phyloP scores from a whole-genome alignment of 2,113 vertebrate species.

The Holacanthus passer region DNA sequence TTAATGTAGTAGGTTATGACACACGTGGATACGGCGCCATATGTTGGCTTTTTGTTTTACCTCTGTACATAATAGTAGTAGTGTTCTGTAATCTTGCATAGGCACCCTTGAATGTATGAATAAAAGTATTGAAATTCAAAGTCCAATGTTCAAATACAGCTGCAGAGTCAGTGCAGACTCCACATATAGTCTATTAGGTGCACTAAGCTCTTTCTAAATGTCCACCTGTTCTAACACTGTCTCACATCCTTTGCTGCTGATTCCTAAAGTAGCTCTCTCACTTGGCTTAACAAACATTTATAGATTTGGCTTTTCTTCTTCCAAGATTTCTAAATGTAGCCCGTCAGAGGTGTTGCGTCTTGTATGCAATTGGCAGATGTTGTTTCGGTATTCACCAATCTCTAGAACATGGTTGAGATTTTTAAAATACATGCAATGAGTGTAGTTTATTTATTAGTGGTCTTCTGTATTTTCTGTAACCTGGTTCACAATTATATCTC shows the following conservation, averaged over 20 bases:
- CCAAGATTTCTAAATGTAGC: slow-evolving; percentile 39
- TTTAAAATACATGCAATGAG: not conserved
- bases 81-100: not conserved
- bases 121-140: not conserved
- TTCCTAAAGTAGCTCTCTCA: slow-evolving; percentile 31
- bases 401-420: not conserved
- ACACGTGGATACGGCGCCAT: too few species aligned
- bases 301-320: slow-evolving; percentile 26
- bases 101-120: not conserved
- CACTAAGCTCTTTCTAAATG: not conserved
- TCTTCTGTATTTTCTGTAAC: not conserved
- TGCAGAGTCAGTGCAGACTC: not conserved
- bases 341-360: not conserved
- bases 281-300: slow-evolving; percentile 23
- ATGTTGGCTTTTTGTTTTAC: not conserved
- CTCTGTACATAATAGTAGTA: too few species aligned
- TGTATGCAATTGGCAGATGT: not conserved
- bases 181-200: not conserved
- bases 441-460: not conserved
- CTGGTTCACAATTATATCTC: not conserved
- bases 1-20: too few species aligned
- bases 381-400: not conserved
- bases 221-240: slow-evolving; percentile 12
- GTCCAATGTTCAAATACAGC: not conserved
- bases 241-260: not conserved